phyloP scores from a whole-genome alignment of 2,888 invertebrate species.

The Lochmaea capreae region DNA sequence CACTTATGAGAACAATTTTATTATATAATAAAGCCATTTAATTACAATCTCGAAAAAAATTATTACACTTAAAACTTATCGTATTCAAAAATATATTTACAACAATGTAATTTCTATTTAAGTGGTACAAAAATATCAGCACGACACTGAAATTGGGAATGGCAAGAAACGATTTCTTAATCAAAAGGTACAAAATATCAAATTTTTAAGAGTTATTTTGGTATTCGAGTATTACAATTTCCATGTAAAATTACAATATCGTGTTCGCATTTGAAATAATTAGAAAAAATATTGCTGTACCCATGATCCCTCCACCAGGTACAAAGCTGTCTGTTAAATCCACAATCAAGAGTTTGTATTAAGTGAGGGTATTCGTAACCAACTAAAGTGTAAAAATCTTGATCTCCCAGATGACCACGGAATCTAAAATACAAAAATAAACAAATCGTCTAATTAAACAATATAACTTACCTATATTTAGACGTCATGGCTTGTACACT shows the following conservation, averaged over 20 bases:
- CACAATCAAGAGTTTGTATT: constrained; percentile 79
- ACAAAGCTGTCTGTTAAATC: constrained; percentile 85
- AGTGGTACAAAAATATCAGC: neutral
- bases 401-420: constrained; percentile 82
- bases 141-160: constrained; percentile 10
- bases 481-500: constrained; percentile 69
- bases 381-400: constrained; percentile 82
- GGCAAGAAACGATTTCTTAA: constrained; percentile 15
- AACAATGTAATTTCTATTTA: neutral
- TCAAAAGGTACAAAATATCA: constrained; percentile 1
- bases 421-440: constrained; percentile 59
- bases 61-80: neutral
- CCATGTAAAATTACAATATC: constrained; percentile 78
- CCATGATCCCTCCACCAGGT: constrained; percentile 85
- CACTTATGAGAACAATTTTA: constrained; percentile 25
- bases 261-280: constrained; percentile 77
- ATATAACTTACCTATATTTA: constrained; percentile 67
- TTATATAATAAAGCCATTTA: neutral
- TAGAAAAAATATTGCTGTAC: constrained; percentile 77
- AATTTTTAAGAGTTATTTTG: constrained; percentile 54
- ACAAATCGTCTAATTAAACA: neutral
- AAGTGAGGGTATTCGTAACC: constrained; percentile 77
- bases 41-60: neutral
- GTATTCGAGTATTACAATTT: constrained; percentile 80
- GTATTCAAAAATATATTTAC: neutral